Conservation (phyloP, 2,888 invertebrate genomes). For the Amphipyra tragopoginis region DNA sequence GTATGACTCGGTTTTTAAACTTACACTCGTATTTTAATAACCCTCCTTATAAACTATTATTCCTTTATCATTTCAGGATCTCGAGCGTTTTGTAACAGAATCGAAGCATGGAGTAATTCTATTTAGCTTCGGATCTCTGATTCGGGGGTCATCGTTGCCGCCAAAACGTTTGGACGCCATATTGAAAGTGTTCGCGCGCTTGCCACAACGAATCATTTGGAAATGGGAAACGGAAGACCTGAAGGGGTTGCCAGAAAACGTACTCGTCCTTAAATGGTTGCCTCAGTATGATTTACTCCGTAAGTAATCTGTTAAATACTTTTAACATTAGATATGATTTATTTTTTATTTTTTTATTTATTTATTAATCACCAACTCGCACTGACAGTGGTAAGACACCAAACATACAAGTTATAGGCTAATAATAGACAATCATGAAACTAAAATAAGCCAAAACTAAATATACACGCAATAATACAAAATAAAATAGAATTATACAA, state of each 20-base stretch:
- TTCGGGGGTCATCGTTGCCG: conserved; percentile 91
- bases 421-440: too few species aligned
- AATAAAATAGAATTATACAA: too few species aligned
- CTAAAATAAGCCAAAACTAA: too few species aligned
- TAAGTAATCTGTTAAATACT: conserved; percentile 71
- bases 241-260: conserved; percentile 88
- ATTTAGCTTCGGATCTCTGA: conserved; percentile 93
- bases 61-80: conserved; percentile 70
- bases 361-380: too few species aligned
- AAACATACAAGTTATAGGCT: too few species aligned
- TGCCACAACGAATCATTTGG: conserved; percentile 92
- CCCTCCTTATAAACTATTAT: too few species aligned
- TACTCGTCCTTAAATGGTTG: conserved; percentile 91
- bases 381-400: too few species aligned
- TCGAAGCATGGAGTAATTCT: conserved; percentile 91
- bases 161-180: conserved; percentile 87
- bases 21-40: too few species aligned
- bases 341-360: too few species aligned
- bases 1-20: too few species aligned
- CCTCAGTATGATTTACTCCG: conserved; percentile 92
- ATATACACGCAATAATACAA: too few species aligned
- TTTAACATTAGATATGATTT: too few species aligned
- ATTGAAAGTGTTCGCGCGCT: conserved; percentile 88
- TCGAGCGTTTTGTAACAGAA: conserved; percentile 90
- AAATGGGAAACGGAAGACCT: conserved; percentile 92